Base-by-base conservation (phyloP, 2,113 vertebrate species). In the Leptosomus discolor region DNA sequence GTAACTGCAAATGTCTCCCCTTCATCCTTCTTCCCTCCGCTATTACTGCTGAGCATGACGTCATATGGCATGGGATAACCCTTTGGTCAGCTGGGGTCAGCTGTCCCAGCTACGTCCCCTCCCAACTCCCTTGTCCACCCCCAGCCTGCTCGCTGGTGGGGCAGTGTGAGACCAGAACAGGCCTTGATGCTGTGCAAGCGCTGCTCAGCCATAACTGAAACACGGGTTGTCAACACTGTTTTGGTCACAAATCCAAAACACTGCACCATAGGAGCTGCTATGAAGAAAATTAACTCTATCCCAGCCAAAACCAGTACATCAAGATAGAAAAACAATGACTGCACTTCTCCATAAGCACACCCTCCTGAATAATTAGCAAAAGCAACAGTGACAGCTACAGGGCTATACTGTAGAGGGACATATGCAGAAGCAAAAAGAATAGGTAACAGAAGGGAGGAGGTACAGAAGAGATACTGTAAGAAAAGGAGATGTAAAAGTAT, bases 1-100 rank as follows among this genome's bases (percentile, higher is more conserved):
- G 0, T 17, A 73, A 80, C 18, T 64, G 27, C 18, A 2, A 76
- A 8, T 6, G 12, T 8, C 2, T 7, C 4, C 0, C n/a, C 58
- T 63, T 26, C 13, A 27, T 26, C 36, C 39, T 82, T 15, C 63
- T 36, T 89, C 39, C 18, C 15, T 7, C 36, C 48, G 45, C 14
- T 78, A 74, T 51, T 57, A 30, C 6, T 36, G 50, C 73, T 43
- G 14, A 77, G n/a, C 51, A 71, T 4, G 2, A 50, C 26, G 7
- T 43, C 58, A 23, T 7, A n/a, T 1, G 11, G 37, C 30, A 45
- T 6, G 14, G 23, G 18, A 37, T 16, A 39, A 8, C 17, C 43
- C 48, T 83, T 56, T 37, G 46, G 61, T 48, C 54, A 77, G 53
- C 6, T 53, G 51, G 15, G 32, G 12, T 32, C 37, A 79, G 34